Conservation (phyloP, 2,888 invertebrate genomes). For the Torymus auratus region DNA sequence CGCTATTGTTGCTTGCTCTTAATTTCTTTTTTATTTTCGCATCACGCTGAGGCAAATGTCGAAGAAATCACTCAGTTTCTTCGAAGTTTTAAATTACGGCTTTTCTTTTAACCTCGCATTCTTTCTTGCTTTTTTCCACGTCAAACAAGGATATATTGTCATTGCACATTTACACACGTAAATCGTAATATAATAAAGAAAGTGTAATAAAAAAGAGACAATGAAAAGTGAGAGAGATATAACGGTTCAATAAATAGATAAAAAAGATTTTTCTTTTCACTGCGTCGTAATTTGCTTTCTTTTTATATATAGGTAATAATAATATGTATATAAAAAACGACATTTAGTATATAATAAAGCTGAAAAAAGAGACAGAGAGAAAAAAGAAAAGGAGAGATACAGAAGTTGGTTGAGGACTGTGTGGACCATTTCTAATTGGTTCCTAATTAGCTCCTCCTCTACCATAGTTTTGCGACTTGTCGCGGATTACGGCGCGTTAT, state of each 20-base stretch:
- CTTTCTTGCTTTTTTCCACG: neutral
- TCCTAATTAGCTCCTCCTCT: slow-evolving; percentile 59
- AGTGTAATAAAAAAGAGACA: slow-evolving; percentile 15
- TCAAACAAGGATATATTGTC: neutral
- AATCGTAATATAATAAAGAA: neutral
- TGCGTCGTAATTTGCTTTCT: slow-evolving; percentile 10
- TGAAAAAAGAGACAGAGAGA: slow-evolving; percentile 61
- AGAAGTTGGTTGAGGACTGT: slow-evolving; percentile 70
- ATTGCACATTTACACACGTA: slow-evolving; percentile 49
- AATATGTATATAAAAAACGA: slow-evolving; percentile 54
- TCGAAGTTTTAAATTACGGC: slow-evolving; percentile 57
- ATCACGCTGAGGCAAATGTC: slow-evolving; percentile 1
- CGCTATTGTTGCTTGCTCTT: too few species aligned
- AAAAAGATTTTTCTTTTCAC: slow-evolving; percentile 32
- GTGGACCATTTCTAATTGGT: slow-evolving; percentile 73
- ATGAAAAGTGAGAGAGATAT: slow-evolving; percentile 45
- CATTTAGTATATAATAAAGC: slow-evolving; percentile 60
- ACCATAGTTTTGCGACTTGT: neutral
- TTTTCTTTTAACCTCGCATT: slow-evolving; percentile 11
- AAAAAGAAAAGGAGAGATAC: slow-evolving; percentile 57
- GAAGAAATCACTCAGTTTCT: slow-evolving; percentile 54
- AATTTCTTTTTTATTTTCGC: too few species aligned
- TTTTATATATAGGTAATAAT: slow-evolving; percentile 34
- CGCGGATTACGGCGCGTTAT: neutral
- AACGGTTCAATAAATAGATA: slow-evolving; percentile 55